Conservation (phyloP, 2,797 vertebrate genomes). For the Eupleurogrammus muticus region DNA sequence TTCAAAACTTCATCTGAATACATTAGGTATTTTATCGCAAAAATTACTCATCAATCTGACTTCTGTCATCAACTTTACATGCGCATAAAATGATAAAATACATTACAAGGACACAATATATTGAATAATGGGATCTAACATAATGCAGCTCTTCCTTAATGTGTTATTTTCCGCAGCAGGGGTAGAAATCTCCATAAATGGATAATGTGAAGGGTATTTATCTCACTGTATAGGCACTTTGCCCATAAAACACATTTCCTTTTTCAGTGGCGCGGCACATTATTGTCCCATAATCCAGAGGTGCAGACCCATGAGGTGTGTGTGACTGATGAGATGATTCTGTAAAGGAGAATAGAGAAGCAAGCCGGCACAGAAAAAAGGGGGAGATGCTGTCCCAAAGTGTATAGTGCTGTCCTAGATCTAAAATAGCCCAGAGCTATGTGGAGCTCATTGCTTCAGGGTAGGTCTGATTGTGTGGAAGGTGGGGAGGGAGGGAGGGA, state of each 20-base stretch:
- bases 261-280: constrained; percentile 34
- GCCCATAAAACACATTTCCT: constrained; percentile 22
- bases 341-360: constrained; percentile 50
- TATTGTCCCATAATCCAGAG: constrained; percentile 54
- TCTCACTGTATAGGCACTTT: constrained; percentile 9
- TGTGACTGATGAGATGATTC: constrained; percentile 67
- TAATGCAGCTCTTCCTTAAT: background rate
- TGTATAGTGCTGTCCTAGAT: constrained; percentile 74
- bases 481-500: background rate
- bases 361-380: constrained; percentile 41
- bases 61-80: background rate
- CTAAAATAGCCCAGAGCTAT: constrained; percentile 75
- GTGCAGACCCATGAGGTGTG: constrained; percentile 51
- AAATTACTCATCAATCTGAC: background rate
- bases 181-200: constrained; percentile 27
- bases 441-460: constrained; percentile 54
- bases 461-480: constrained; percentile 59
- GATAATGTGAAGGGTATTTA: constrained; percentile 31
- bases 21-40: background rate
- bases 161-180: constrained; percentile 6
- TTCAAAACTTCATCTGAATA: background rate
- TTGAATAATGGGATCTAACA: background rate
- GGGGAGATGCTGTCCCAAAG: constrained; percentile 65
- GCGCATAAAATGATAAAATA: background rate
- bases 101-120: background rate